These are phyloP conservation scores for Prunella strophiata DNA, from an alignment of 2,797 vertebrate genomes.

Conservation along the genomic window DNA sequence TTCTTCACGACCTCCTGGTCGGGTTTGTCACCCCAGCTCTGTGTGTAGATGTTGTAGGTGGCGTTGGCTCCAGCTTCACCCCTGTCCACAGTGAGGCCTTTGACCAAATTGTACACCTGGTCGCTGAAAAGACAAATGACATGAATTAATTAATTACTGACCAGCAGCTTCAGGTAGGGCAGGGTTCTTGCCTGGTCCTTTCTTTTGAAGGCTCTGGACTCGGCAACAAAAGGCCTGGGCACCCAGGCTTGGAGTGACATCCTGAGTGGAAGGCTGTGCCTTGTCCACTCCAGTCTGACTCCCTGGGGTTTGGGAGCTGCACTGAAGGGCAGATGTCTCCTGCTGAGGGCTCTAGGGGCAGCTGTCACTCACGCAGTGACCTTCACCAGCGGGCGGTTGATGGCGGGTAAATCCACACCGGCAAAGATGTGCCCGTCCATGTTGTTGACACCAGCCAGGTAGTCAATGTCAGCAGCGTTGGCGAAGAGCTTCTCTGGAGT, in stretches of 20 bases:
- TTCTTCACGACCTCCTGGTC: not conserved
- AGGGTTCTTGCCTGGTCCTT: not conserved
- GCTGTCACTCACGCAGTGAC: slow-evolving; percentile 75
- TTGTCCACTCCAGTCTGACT: not conserved
- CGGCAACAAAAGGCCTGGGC: not conserved
- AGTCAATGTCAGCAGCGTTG: not conserved
- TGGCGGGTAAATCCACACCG: slow-evolving; percentile 79
- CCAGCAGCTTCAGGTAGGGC: not conserved
- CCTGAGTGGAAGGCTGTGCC: not conserved
- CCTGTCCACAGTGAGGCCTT: not conserved
- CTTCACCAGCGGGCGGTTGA: slow-evolving; percentile 74
- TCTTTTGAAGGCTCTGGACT: not conserved
- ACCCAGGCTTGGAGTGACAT: not conserved
- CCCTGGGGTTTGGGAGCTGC: not conserved
- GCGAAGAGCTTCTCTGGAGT: not conserved
- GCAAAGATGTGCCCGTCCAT: slow-evolving; percentile 93
- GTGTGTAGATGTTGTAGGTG: not conserved
- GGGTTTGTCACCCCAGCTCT: not conserved
- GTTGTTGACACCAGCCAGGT: slow-evolving; percentile 64
- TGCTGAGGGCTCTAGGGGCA: not conserved
- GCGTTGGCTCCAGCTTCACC: not conserved
- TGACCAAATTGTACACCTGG: not conserved
- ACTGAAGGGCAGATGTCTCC: not conserved
- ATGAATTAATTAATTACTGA: not conserved
- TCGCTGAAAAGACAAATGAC: not conserved